Evolutionary conservation across 2,113 vertebrate genomes (phyloP).

Genomic region (Cynopterus brachyotis): DNA sequence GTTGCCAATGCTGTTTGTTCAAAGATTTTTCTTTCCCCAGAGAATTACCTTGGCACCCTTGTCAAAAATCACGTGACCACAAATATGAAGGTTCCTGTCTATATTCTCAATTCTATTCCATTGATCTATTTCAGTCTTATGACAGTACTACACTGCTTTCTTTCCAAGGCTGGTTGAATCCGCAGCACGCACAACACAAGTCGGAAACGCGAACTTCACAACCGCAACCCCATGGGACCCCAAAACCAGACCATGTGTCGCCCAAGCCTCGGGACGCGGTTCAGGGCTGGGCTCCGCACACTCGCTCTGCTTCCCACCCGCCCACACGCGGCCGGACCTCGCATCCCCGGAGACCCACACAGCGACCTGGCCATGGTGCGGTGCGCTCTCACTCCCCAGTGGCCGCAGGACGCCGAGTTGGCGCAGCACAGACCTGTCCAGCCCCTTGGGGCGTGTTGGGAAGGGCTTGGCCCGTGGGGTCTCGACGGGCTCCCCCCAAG

Average conservation of each 20-base stretch:
- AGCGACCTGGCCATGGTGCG: rapidly evolving
- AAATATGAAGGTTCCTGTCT: neutral
- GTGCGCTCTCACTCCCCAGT: neutral
- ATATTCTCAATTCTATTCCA: neutral
- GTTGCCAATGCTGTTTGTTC: neutral
- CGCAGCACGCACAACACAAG: rapidly evolving
- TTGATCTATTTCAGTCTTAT: neutral
- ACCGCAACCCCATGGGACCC: neutral
- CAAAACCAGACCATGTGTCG: rapidly evolving
- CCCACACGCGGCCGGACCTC: rapidly evolving
- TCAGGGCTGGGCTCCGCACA: rapidly evolving
- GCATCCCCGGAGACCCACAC: too few species aligned
- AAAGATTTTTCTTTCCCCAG: neutral
- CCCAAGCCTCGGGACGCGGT: too few species aligned
- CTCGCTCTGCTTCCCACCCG: neutral
- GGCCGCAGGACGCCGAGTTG: rapidly evolving
- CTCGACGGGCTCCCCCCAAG: rapidly evolving
- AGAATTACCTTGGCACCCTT: neutral
- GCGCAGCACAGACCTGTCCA: neutral
- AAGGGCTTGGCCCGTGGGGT: neutral
- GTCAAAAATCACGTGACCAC: neutral
- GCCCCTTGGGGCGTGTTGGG: rapidly evolving
- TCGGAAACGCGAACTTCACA: neutral
- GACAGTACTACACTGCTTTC: neutral
- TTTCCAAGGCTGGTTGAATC: too few species aligned